Evolutionary conservation across 2,113 vertebrate genomes (phyloP), one percentile per base, ranked within the genome.

Genomic region (Trematomus loennbergii): DNA sequence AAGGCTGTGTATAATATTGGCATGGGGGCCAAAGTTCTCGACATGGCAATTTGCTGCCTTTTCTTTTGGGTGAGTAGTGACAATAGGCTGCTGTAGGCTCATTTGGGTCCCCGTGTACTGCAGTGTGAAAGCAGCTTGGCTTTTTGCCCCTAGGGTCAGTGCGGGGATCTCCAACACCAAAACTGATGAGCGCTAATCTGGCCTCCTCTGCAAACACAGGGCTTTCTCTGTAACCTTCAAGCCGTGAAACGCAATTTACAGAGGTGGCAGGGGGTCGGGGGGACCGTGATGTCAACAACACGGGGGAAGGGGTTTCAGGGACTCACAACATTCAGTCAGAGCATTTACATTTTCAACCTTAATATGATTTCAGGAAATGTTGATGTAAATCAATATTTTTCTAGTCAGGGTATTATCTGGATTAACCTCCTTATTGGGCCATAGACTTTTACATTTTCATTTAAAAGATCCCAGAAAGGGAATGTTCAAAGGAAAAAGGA

Each of bases 101-200:
- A 80, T 94, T 94, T 89, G 84, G 90, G 81, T 91, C 79, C 93
- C 91, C 87, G 90, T 95, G 95, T 95, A 93, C 89, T 87, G 93
- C 89, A 88, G 95, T 95, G 91, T 96, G 95, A 95, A 94, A 93
- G 92, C 89, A 68, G 89, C 92, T 82, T 94, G 92, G 93, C 96
- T 96, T 94, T 95, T 95, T 92, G 87, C 76, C 95, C 94, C 92
- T 63, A 83, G 94, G 96, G 96, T 97, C 96, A 96, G 87, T 88
- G 92, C 73, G 89, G 93, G 90, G 90, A 93, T 95, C 95, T 95
- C 85, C 72, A 86, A 81, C 92, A 83, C 91, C 90, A 87, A 94
- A 84, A 91, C 89, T 93, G 93, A 97, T 97, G 97, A 96, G 95
- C 95, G 91, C 94, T 97, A 97, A 97, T 97, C 92, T 95, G 92